A percentile compares a stretch with the other conserved stretches of the same genome.
phyloP scores from a whole-genome alignment of 2,113 vertebrate genomes.

The Alces alces region DNA sequence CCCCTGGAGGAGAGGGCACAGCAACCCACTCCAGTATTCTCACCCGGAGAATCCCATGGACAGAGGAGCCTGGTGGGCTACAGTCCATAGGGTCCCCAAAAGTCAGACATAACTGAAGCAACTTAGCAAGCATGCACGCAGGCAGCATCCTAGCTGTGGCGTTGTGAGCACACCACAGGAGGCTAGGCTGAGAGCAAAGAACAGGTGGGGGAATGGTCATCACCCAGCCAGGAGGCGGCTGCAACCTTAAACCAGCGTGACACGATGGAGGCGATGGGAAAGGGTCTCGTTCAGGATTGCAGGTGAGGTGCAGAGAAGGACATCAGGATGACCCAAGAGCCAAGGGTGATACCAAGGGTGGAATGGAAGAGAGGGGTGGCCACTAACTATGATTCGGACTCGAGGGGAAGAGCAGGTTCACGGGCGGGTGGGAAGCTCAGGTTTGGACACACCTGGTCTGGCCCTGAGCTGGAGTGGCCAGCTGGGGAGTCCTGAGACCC shows the following conservation, averaged over 20 bases:
- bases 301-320: background rate
- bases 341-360: background rate
- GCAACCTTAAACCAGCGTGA: background rate
- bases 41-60: background rate
- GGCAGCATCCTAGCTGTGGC: background rate
- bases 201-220: background rate
- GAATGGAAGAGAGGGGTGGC: background rate
- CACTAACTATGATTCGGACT: background rate
- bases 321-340: fast-evolving
- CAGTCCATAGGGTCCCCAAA: background rate
- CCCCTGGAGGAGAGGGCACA: background rate
- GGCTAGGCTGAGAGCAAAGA: background rate
- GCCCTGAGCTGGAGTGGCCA: background rate
- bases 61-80: background rate
- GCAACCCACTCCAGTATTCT: background rate
- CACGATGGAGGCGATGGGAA: background rate
- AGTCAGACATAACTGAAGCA: background rate
- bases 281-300: background rate
- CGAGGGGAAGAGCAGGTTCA: background rate
- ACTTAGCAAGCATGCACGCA: background rate
- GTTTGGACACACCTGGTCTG: background rate
- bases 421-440: background rate
- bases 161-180: background rate
- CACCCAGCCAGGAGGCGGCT: background rate
- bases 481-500: background rate